These are phyloP conservation scores for Enteromius argenteus DNA, from an alignment of 2,797 vertebrate species.

Conservation along the genomic window DNA sequence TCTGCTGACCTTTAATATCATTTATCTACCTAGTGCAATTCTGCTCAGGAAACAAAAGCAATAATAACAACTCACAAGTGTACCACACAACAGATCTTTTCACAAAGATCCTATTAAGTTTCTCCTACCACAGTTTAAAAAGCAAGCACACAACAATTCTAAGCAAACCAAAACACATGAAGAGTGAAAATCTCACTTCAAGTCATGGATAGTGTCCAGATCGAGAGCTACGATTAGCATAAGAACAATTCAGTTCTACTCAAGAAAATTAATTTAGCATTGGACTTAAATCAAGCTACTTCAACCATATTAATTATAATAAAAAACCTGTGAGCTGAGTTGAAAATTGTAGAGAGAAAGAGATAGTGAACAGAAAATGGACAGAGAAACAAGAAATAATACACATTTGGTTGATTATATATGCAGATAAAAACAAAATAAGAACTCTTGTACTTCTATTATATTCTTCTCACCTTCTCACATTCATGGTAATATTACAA, in stretches of 20 bases:
- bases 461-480: background rate
- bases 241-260: background rate
- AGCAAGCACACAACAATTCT: background rate
- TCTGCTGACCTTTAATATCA: background rate
- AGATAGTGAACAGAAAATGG: conserved; percentile 1
- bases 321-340: conserved; percentile 32
- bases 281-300: conserved; percentile 1
- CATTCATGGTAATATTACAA: conserved; percentile 4
- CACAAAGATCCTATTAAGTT: background rate
- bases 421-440: background rate
- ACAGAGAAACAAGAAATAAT: conserved; percentile 28
- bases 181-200: conserved; percentile 1
- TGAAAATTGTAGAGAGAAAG: background rate
- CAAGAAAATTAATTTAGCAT: conserved; percentile 1
- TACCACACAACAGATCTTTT: background rate
- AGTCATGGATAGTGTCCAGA: background rate
- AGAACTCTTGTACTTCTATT: background rate
- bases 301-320: background rate
- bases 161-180: background rate
- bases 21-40: background rate
- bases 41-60: background rate
- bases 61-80: background rate
- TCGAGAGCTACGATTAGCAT: background rate
- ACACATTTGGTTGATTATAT: conserved; percentile 23
- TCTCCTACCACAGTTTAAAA: background rate